Percentiles rank a stretch among this genome's conserved stretches.
These are phyloP conservation scores for Phaethon lepturus DNA, from an alignment of 2,113 vertebrate species.

Conservation along the genomic window DNA sequence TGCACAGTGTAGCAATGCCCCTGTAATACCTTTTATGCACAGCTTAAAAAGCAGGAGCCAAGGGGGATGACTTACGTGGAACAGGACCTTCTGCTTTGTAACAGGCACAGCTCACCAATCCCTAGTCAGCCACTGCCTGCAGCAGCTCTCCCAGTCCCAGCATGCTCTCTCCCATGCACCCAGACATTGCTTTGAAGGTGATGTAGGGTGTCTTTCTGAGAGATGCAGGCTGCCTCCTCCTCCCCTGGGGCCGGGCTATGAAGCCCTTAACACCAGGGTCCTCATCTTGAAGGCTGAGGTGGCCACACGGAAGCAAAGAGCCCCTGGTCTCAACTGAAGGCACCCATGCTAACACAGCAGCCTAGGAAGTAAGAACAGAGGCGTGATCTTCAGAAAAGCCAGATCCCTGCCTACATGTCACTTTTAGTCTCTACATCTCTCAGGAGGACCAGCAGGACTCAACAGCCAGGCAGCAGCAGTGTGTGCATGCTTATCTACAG, in stretches of 20 bases:
- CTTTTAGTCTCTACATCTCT: not conserved
- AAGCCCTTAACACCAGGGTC: not conserved
- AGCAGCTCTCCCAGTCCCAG: not conserved
- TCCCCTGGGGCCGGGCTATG: not conserved
- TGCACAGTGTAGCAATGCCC: not conserved
- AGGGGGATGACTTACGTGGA: not conserved
- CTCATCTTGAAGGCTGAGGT: not conserved
- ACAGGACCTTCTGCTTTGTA: not conserved
- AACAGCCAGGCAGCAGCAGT: not conserved
- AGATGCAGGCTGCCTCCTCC: not conserved
- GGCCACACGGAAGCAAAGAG: not conserved
- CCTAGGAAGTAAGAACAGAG: not conserved
- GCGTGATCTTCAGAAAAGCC: accelerated
- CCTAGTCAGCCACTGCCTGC: not conserved
- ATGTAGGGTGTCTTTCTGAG: not conserved
- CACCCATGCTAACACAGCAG: not conserved
- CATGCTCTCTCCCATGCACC: not conserved
- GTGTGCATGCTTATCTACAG: not conserved
- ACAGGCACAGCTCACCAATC: accelerated
- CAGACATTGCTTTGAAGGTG: not conserved
- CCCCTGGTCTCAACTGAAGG: not conserved
- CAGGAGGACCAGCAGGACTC: not conserved
- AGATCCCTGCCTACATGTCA: not conserved
- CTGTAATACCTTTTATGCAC: not conserved
- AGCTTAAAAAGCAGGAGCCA: not conserved